Conservation (phyloP, 2,888 invertebrate genomes). For the Plagiodera versicolora region DNA sequence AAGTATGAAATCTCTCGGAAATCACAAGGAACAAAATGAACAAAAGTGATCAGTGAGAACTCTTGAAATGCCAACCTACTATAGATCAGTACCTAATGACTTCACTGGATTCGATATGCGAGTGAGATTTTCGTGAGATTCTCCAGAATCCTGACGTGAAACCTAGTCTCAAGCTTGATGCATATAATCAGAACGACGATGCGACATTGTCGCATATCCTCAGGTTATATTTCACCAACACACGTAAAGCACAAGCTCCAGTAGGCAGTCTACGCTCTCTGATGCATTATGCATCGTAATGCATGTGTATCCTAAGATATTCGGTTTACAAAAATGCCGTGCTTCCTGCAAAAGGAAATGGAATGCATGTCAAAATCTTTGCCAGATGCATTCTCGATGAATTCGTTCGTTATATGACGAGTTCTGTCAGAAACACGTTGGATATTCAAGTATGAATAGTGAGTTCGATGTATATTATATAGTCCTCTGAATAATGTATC, state of each 20-base stretch:
- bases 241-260: not conserved
- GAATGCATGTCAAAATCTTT: not conserved
- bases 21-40: too few relatives aligned
- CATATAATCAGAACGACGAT: not conserved
- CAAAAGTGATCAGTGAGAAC: too few relatives aligned
- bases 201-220: not conserved
- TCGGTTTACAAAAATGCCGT: slow-evolving; percentile 1
- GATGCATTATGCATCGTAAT: slow-evolving; percentile 9
- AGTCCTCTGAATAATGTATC: not conserved
- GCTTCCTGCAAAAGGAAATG: slow-evolving; percentile 7
- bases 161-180: not conserved
- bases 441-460: not conserved
- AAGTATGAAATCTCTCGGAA: too few relatives aligned
- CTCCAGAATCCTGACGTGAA: too few relatives aligned
- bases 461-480: not conserved
- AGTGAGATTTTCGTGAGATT: too few relatives aligned
- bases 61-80: too few relatives aligned
- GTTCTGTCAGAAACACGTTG: not conserved
- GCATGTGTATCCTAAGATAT: not conserved
- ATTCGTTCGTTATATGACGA: not conserved
- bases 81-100: too few relatives aligned
- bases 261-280: not conserved
- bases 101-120: too few relatives aligned
- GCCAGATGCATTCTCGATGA: slow-evolving; percentile 5
- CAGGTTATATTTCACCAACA: not conserved